Percentiles rank a stretch among this genome's conserved stretches.
Evolutionary conservation across 2,113 vertebrate genomes (phyloP).

Genomic region (Laterallus jamaicensis): DNA sequence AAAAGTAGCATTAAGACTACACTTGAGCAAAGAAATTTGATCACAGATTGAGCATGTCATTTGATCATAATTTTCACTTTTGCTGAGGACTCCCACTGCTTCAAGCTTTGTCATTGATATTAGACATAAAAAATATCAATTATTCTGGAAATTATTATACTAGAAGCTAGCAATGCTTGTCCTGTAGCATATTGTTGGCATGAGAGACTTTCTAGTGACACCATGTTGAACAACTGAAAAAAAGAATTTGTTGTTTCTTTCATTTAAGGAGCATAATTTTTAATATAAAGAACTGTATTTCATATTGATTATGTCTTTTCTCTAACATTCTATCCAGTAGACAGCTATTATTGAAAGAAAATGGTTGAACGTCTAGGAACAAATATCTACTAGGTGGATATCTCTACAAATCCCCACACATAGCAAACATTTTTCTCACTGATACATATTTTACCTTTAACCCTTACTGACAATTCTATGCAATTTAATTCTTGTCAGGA

Average conservation of each 20-base stretch:
- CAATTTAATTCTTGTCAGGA: not conserved
- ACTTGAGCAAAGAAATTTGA: not conserved
- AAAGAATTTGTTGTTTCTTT: not conserved
- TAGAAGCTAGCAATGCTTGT: not conserved
- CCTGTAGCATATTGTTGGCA: not conserved
- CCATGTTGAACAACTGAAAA: not conserved
- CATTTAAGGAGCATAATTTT: not conserved
- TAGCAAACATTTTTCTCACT: not conserved
- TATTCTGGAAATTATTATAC: not conserved
- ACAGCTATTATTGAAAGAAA: not conserved
- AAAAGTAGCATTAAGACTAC: not conserved
- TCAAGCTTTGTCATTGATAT: not conserved
- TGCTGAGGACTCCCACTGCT: not conserved
- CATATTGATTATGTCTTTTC: not conserved
- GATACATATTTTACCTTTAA: not conserved
- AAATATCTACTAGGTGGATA: not conserved
- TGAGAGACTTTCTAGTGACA: not conserved
- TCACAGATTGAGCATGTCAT: not conserved
- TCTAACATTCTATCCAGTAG: not conserved
- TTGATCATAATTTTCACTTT: not conserved
- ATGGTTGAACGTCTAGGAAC: not conserved
- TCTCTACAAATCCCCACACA: accelerated
- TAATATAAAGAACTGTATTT: not conserved
- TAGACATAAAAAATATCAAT: not conserved
- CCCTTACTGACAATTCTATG: not conserved